phyloP scores from a whole-genome alignment of 2,113 vertebrate species.

The Chamaea fasciata region DNA sequence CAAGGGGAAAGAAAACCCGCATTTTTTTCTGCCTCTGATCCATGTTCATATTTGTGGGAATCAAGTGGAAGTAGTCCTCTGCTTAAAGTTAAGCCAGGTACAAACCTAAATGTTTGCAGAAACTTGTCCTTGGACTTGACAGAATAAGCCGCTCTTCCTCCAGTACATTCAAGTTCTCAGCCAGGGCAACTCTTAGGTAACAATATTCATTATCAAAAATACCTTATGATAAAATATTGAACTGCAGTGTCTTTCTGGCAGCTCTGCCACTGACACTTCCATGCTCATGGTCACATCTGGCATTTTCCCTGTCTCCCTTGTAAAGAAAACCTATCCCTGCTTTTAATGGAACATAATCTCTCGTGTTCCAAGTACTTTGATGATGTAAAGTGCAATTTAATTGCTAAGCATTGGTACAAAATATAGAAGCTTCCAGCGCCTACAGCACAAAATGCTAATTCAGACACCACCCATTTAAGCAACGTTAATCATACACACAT shows the following conservation, averaged over 20 bases:
- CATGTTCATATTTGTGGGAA: background rate
- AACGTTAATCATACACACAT: slow-evolving; percentile 7
- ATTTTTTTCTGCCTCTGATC: background rate
- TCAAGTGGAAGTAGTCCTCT: background rate
- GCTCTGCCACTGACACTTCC: fast-evolving
- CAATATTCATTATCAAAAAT: background rate
- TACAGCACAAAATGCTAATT: slow-evolving; percentile 26
- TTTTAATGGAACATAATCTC: background rate
- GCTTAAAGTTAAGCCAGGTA: background rate
- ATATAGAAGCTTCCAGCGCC: background rate
- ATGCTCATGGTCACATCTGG: background rate
- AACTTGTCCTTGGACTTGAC: background rate
- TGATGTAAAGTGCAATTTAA: background rate
- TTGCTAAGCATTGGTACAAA: slow-evolving; percentile 13
- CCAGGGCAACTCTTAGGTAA: background rate
- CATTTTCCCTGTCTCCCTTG: background rate
- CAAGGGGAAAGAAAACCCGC: background rate
- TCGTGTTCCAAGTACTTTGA: background rate
- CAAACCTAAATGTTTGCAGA: background rate
- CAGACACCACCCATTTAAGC: slow-evolving; percentile 3
- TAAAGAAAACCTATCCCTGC: background rate
- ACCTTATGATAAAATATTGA: background rate
- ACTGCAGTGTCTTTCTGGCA: background rate
- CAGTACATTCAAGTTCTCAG: background rate
- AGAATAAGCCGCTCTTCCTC: background rate